Base-by-base conservation (phyloP, 2,797 vertebrate genomes). In the Poliocrania exsul region DNA sequence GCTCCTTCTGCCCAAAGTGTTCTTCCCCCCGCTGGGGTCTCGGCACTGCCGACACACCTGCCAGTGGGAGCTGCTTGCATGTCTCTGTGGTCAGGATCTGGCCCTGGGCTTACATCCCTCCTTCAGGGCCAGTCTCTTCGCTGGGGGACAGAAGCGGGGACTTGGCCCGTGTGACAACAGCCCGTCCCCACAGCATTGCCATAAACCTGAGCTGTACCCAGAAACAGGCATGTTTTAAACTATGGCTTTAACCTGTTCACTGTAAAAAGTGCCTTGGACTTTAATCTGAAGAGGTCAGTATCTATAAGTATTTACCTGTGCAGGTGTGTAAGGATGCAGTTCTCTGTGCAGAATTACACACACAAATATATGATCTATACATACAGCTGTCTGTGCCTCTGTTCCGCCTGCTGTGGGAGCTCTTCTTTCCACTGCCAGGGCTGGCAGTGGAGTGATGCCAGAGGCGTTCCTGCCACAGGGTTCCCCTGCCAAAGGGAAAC, bases 211-310 rank as follows among this genome's bases (percentile, higher is more conserved):
- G 96, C 95, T 97, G 97, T 97, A 95, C 97, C 96, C 98, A 97
- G 97, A 98, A 98, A 97, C 97, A 97, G 97, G 96, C 97, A 81
- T 93, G 95, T 95, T 96, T 95, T 93, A 92, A 97, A 97, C 95
- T 97, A 98, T 97, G 98, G 98, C 98, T 98, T 98, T 98, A 98
- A 98, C 92, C 98, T 98, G 98, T 98, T 98, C 97, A 98, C 97
- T 98, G 98, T 98, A 98, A 98, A 96, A 98, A 98, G 98, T 98
- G 98, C 98, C 98, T 98, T 98, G 98, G 98, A 98, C 97, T 98
- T 98, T 97, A 97, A 96, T 97, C 97, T 96, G 96, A 97, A 98
- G 97, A 98, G 98, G 97, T 98, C 97, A 95, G 97, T 97, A 97
- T 97, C 97, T 97, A 95, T 94, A 96, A 92, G 69, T 92, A 95